Evolutionary conservation across 2,797 vertebrate species (phyloP), one percentile per base, ranked within the genome.

Genomic region (Tragelaphus oryx): DNA sequence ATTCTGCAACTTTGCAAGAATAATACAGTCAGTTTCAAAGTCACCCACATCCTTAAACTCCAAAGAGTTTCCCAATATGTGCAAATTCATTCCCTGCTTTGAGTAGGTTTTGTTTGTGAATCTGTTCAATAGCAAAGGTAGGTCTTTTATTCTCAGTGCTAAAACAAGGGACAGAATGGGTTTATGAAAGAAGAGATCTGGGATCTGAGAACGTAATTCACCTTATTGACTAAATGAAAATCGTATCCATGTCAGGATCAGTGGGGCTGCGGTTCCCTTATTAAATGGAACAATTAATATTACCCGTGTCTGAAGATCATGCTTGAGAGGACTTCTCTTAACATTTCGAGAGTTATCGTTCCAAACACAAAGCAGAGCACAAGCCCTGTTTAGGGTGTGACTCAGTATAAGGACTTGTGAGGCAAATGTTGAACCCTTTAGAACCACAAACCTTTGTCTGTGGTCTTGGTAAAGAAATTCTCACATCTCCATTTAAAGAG

Each of bases 1-100:
- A 93, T 78, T 97, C 80, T 91, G 14, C 75, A 90, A 2, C 59
- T 96, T 97, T 92, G 18, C 33, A 60, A 86, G 81, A 95, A 91
- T 89, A 91, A 52, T 55, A 60, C 48, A 54, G 46, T 37, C 80
- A 83, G 41, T 52, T 96, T 97, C 94, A 55, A 62, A 68, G 22
- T 91, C 95, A 88, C 54, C 59, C 46, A 28, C 52, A 52, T 65
- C 84, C 26, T 95, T 89, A 60, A 95, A 95, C 76, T 89, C 86
- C 20, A 30, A 65, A 92, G 78, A 78, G 68, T 84, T 94, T 48
- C 52, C 60, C 50, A 65, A 24, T 60, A n/a, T 41, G n/a, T 89
- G 24, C 41, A 87, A 24, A 95, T 91, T 59, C 37, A 37, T 79
- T 79, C 57, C 71, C 75, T 30, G 52, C 24, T 80, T 78, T 50